Percentiles rank a stretch among this genome's conserved stretches.
phyloP scores from a whole-genome alignment of 1,140 invertebrate species.

The Anoplophora glabripennis region DNA sequence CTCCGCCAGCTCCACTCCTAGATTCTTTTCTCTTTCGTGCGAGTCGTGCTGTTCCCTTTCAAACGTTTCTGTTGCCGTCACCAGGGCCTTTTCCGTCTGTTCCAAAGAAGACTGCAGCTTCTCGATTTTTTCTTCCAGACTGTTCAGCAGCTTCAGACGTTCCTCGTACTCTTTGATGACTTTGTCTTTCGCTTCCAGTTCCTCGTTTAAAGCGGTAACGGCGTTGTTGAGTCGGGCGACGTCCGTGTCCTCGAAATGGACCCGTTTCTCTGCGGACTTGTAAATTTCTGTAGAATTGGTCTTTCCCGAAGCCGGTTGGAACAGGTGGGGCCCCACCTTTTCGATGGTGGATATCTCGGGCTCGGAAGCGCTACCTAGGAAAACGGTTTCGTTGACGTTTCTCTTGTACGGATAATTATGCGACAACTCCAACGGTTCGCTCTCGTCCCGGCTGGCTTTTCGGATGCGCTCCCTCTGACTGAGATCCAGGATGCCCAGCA shows the following conservation, averaged over 20 bases:
- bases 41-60: conserved; percentile 58
- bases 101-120: conserved; percentile 54
- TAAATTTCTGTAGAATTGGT: conserved; percentile 41
- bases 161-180: conserved; percentile 28
- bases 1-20: conserved; percentile 57
- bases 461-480: conserved; percentile 33
- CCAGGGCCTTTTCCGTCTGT: conserved; percentile 53
- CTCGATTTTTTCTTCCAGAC: conserved; percentile 57
- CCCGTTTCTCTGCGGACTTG: conserved; percentile 38
- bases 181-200: conserved; percentile 26
- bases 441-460: conserved; percentile 45
- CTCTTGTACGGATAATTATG: conserved; percentile 42
- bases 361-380: conserved; percentile 42
- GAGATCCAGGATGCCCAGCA: conserved; percentile 33
- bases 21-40: conserved; percentile 54
- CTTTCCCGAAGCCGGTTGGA: not conserved
- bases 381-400: conserved; percentile 52
- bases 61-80: conserved; percentile 54
- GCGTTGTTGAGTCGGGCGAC: conserved; percentile 20
- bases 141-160: conserved; percentile 46
- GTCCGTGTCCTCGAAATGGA: conserved; percentile 41
- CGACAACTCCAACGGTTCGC: conserved; percentile 2
- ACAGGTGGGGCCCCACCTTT: conserved; percentile 23
- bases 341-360: conserved; percentile 43
- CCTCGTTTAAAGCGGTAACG: conserved; percentile 23